Evolutionary conservation across 2,888 invertebrate genomes (phyloP), one percentile per base, ranked within the genome.

Genomic region (Agonopterix alstromeriana): DNA sequence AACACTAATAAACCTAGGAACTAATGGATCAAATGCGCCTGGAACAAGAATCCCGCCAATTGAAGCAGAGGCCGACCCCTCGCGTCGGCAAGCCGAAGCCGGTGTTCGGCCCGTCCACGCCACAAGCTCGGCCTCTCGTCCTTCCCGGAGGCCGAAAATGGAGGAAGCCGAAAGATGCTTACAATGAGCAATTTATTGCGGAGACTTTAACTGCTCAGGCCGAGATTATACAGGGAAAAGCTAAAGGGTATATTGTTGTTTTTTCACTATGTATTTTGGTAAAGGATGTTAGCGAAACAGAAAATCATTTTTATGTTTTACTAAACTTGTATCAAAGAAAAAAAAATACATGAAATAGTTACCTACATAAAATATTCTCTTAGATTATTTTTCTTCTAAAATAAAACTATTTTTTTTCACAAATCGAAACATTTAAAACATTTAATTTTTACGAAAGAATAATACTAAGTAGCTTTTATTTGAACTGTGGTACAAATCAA

Each of bases 151-250:
- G 95, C 5, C 90, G 94, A 41, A 91, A 91, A 67, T 95, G 95
- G 95, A 90, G 92, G 64, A 91, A 94, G 45, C 95, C 97, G 2
- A 93, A 95, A 67, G 96, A 96, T 67, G 94, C 96, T 42, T 97
- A 95, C 90, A 94, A 96, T 55, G 97, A 98, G 60, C 94, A 95
- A 66, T 94, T 94, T 83, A 95, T 98, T 50, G 94, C 95, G 11
- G 95, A 97, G 70, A 94, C 95, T 1, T 89, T 98, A 56, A 93
- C 94, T 51, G 93, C 94, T 5, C 97, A 97, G 76, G 93, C 96
- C 1, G 96, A 97, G 86, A 92, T 97, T 42, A 93, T 98, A 53
- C 92, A 93, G 48, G 96, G 96, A 57, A 94, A 94, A 61, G 93
- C 94, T 51, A 90, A 95, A 73, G 97, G 97, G 97, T 97, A 92